Conservation (phyloP, 2,797 vertebrate genomes). For the Schizopygopsis malacanthus region DNA sequence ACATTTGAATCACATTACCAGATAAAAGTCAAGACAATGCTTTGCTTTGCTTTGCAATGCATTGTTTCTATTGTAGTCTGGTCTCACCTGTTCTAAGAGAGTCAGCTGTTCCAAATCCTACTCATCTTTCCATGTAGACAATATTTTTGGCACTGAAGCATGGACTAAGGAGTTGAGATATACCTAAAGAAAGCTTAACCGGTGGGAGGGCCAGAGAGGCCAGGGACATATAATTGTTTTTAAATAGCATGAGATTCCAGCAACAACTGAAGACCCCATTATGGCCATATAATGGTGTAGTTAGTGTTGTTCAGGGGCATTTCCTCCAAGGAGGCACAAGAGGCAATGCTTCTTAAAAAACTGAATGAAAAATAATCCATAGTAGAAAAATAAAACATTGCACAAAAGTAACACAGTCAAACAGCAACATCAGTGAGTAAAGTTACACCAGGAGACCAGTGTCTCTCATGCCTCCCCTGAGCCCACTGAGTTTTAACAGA, state of each 20-base stretch:
- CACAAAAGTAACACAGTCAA: no score
- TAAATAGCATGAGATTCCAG: background rate
- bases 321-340: no score
- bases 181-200: background rate
- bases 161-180: background rate
- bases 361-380: no score
- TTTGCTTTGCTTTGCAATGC: background rate
- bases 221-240: background rate
- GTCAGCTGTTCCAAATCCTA: background rate
- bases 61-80: background rate
- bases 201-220: background rate
- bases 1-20: slow-evolving; percentile 41
- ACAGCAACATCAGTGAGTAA: no score
- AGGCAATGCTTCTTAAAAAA: no score
- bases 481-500: no score
- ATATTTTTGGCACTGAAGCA: background rate
- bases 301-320: background rate
- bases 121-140: background rate
- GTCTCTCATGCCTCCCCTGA: no score
- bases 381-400: no score
- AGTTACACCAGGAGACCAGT: no score
- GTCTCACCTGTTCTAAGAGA: background rate
- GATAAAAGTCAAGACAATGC: slow-evolving; percentile 25
- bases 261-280: background rate
- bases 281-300: background rate